phyloP scores from a whole-genome alignment of 92 coral and sea anemone species.

The Metridium senile region DNA sequence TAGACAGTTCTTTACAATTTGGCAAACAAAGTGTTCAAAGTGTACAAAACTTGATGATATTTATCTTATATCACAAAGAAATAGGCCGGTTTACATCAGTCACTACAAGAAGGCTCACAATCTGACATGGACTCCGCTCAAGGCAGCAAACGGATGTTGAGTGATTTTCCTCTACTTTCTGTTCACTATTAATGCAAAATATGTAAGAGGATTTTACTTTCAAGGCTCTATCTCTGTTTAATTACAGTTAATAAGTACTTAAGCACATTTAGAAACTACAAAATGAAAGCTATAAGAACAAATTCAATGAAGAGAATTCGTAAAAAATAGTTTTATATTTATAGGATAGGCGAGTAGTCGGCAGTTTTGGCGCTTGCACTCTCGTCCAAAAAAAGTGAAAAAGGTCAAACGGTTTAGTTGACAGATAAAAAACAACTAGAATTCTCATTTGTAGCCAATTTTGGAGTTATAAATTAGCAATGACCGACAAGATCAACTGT shows the following conservation, averaged over 20 bases:
- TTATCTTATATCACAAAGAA: background rate
- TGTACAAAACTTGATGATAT: conserved; percentile 1
- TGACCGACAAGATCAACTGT: conserved; percentile 2
- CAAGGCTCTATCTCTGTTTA: background rate
- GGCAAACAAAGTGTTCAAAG: conserved; percentile 6
- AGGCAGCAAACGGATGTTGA: conserved; percentile 18
- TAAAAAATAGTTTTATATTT: background rate
- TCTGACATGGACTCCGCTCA: conserved; percentile 9
- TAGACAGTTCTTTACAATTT: conserved; percentile 20
- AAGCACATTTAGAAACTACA: background rate
- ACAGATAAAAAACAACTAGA: background rate
- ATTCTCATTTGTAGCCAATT: background rate
- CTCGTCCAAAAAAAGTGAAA: background rate
- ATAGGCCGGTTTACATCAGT: background rate
- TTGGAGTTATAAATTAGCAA: background rate
- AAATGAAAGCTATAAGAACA: background rate
- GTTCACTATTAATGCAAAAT: conserved; percentile 22
- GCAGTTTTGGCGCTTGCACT: background rate
- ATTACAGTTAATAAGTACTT: conserved; percentile 7
- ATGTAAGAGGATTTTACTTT: background rate
- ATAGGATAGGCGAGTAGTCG: background rate
- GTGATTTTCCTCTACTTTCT: conserved; percentile 17
- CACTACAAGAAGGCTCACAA: background rate
- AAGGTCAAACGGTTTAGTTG: conserved; percentile 8
- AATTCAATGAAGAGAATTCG: background rate